phyloP scores from a whole-genome alignment of 2,113 vertebrate species.

The Corvus hawaiiensis region DNA sequence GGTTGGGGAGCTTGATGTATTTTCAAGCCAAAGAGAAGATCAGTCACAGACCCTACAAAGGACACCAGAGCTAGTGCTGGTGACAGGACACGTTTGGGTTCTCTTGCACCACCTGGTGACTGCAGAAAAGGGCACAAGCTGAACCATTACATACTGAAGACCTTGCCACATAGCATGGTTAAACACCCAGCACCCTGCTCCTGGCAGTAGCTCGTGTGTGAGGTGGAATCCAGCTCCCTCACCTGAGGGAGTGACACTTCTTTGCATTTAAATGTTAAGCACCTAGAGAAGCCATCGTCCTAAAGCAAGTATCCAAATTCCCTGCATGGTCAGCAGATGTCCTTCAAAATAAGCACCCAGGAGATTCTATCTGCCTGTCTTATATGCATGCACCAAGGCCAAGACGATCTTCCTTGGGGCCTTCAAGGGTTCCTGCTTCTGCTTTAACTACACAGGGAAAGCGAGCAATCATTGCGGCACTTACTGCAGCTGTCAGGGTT shows the following conservation, averaged over 20 bases:
- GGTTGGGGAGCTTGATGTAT: not conserved
- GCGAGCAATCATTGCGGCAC: rapidly evolving
- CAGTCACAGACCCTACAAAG: not conserved
- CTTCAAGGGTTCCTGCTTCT: not conserved
- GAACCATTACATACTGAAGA: not conserved
- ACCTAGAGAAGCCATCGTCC: not conserved
- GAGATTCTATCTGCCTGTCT: not conserved
- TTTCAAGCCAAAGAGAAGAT: not conserved
- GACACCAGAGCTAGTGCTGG: not conserved
- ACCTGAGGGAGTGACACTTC: not conserved
- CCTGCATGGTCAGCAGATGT: not conserved
- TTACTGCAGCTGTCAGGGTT: not conserved
- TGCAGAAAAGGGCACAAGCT: not conserved
- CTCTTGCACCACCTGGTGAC: not conserved
- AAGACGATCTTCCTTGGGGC: not conserved
- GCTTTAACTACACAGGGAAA: not conserved
- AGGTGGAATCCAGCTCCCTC: not conserved
- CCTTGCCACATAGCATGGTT: not conserved
- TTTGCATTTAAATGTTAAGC: not conserved
- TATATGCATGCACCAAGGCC: not conserved
- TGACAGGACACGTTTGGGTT: not conserved
- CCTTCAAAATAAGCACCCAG: not conserved
- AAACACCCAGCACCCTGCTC: not conserved
- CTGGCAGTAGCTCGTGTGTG: not conserved
- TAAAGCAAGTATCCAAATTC: not conserved